A percentile compares a stretch with the other conserved stretches of the same genome.
phyloP scores from a whole-genome alignment of 2,888 invertebrate species.

The Andrena marginata region DNA sequence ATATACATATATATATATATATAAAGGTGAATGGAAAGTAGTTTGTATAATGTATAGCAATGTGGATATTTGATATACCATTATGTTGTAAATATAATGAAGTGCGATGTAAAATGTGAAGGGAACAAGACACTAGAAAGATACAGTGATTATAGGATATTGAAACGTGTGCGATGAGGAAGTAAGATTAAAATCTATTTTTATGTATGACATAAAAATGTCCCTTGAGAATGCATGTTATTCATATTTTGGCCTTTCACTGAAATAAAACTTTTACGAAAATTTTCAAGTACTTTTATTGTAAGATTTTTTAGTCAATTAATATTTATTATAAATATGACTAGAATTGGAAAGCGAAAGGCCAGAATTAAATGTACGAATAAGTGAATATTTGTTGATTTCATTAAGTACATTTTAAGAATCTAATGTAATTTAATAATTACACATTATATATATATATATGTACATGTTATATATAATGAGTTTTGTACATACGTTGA shows the following conservation, averaged over 20 bases:
- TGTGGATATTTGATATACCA: conserved; percentile 61
- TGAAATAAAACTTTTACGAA: conserved; percentile 60
- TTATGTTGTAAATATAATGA: conserved; percentile 72
- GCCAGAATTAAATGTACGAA: conserved; percentile 70
- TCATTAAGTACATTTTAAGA: conserved; percentile 68
- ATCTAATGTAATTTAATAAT: conserved; percentile 76
- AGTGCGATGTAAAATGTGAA: conserved; percentile 66
- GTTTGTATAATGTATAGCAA: conserved; percentile 52
- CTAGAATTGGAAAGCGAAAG: conserved; percentile 68
- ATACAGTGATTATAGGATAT: conserved; percentile 59
- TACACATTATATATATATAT: conserved; percentile 72
- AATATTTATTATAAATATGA: conserved; percentile 65
- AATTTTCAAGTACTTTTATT: conserved; percentile 67
- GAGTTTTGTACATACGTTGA: conserved; percentile 82
- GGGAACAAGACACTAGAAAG: conserved; percentile 74
- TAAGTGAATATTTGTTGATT: conserved; percentile 72
- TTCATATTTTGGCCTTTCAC: conserved; percentile 73
- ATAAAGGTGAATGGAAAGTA: conserved; percentile 58
- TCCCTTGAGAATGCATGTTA: conserved; percentile 67
- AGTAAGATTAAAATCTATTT: conserved; percentile 76
- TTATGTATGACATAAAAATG: conserved; percentile 73
- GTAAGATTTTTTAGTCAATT: conserved; percentile 71
- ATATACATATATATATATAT: conserved; percentile 49
- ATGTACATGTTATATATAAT: conserved; percentile 81
- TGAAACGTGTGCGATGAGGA: conserved; percentile 63